Conservation (phyloP, 2,113 vertebrate genomes). For the Dendropsophus ebraccatus region DNA sequence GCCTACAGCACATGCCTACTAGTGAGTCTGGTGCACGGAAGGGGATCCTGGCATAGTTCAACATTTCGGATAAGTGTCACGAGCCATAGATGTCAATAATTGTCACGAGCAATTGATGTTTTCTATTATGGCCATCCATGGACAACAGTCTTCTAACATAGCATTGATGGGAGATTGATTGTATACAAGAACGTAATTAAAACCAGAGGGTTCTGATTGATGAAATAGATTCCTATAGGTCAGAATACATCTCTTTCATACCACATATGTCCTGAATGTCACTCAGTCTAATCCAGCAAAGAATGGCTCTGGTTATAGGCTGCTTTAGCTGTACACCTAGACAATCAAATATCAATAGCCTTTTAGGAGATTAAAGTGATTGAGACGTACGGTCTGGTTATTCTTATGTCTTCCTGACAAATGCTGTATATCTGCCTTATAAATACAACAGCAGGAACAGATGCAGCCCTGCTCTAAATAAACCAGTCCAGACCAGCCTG, state of each 20-base stretch:
- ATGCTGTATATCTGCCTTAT: background rate
- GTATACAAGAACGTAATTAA: background rate
- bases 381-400: background rate
- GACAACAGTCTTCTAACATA: background rate
- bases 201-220: background rate
- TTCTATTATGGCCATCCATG: background rate
- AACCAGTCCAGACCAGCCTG: background rate
- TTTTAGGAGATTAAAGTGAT: background rate
- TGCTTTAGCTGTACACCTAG: background rate
- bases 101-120: background rate
- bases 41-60: background rate
- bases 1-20: too few relatives aligned
- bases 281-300: background rate
- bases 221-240: background rate
- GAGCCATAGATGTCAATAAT: background rate
- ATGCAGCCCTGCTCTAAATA: background rate
- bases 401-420: background rate
- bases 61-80: background rate
- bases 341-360: background rate
- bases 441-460: slow-evolving; percentile 10
- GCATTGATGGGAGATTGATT: background rate
- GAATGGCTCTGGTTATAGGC: background rate
- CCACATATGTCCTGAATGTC: background rate
- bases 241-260: background rate
- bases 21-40: background rate